Evolutionary conservation across 1,140 invertebrate species (phyloP).

Genomic region (Plutomurus gul): DNA sequence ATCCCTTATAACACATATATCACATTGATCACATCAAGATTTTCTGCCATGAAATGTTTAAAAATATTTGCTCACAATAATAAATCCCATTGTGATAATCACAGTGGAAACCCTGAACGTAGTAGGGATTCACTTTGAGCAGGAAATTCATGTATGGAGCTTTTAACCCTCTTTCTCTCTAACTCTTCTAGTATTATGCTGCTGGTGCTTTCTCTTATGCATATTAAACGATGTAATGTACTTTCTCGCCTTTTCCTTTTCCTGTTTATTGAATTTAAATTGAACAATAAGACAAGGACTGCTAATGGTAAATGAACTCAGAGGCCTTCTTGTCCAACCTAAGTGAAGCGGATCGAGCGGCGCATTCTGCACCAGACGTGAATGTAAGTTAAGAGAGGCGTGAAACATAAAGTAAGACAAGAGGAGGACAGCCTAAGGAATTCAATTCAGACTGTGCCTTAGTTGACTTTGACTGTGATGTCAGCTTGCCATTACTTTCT

Average conservation of each 20-base stretch:
- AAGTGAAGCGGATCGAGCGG: background rate
- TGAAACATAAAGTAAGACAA: background rate
- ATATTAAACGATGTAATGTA: too few species aligned
- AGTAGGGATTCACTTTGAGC: too few species aligned
- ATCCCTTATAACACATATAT: too few species aligned
- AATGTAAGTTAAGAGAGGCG: constrained; percentile 8
- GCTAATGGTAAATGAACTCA: constrained; percentile 18
- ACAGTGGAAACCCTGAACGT: background rate
- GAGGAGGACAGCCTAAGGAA: background rate
- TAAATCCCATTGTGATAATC: too few species aligned
- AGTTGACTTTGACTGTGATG: background rate
- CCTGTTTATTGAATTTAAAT: constrained; percentile 11
- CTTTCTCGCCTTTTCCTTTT: background rate
- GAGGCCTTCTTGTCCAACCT: background rate
- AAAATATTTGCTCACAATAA: too few species aligned
- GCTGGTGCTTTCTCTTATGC: too few species aligned
- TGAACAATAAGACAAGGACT: background rate
- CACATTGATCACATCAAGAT: too few species aligned
- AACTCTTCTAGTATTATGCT: background rate
- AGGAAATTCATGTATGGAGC: too few species aligned
- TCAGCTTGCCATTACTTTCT: background rate
- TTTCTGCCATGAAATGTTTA: too few species aligned
- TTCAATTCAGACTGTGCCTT: background rate
- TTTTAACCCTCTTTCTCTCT: too few species aligned
- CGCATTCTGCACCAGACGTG: background rate